Conservation (phyloP, 2,797 vertebrate species). For the Sebastes variabilis region DNA sequence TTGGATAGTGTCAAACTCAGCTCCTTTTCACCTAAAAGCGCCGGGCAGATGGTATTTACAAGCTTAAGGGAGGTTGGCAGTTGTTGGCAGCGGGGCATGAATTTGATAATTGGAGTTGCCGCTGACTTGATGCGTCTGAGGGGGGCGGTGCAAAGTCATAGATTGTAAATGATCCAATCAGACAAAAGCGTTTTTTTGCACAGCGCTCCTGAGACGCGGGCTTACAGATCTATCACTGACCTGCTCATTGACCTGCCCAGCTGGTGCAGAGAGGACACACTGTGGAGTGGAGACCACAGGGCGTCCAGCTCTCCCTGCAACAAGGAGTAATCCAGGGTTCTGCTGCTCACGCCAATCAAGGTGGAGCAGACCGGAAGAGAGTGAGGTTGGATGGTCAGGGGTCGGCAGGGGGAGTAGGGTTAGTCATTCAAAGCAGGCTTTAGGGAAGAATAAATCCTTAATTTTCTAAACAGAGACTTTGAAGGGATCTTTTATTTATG, state of each 20-base stretch:
- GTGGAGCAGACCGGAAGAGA: slow-evolving; percentile 56
- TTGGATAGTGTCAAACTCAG: slow-evolving; percentile 22
- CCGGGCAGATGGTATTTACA: slow-evolving; percentile 61
- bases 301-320: slow-evolving; percentile 86
- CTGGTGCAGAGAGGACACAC: slow-evolving; percentile 84
- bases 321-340: slow-evolving; percentile 83
- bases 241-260: slow-evolving; percentile 89
- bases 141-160: slow-evolving; percentile 48
- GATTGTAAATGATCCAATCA: slow-evolving; percentile 35
- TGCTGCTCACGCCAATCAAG: slow-evolving; percentile 75
- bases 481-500: neutral
- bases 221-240: slow-evolving; percentile 79
- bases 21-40: slow-evolving; percentile 51
- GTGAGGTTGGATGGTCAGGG: slow-evolving; percentile 55
- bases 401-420: slow-evolving; percentile 55
- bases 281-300: slow-evolving; percentile 88
- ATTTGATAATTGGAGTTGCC: slow-evolving; percentile 49
- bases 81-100: slow-evolving; percentile 58
- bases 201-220: slow-evolving; percentile 45
- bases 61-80: slow-evolving; percentile 53
- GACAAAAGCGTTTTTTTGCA: slow-evolving; percentile 45
- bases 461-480: slow-evolving; percentile 7
- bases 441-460: slow-evolving; percentile 28
- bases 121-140: slow-evolving; percentile 41
- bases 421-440: slow-evolving; percentile 58